Evolutionary conservation across 2,888 invertebrate species (phyloP), one percentile per base, ranked within the genome.

Genomic region (Zele albiditarsus): DNA sequence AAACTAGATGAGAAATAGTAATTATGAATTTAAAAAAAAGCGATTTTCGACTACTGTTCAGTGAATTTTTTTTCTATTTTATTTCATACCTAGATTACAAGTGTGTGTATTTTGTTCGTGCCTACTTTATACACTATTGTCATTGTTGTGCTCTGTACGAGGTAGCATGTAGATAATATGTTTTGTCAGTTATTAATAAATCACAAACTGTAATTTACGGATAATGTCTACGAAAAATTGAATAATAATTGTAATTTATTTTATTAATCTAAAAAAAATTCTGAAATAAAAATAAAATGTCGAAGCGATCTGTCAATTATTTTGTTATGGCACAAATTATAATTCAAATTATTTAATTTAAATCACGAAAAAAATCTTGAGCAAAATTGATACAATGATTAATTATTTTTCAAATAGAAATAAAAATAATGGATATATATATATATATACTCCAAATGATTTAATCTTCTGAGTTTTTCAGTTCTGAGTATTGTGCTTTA

Each of bases 231-330:
- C 73, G 5, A n/a, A 8, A 20, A 53, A 6, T 53, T 53, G 20
- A 5, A 46, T 46, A 46, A 53, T 20, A 53, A 53, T 53, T 20
- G 53, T 53, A n/a, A 53, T n/a, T 53, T 20, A n/a, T 20, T 53
- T 20, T 58, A 70, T 80, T 85, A 63, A 84, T 73, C 71, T 84
- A 82, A 20, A 28, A 31, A n/a, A 16, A 4, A 31, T 28, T 6
- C 16, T 20, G 23, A 23, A 65, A 38, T 6, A 16, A 46, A 46
- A 46, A 46, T 16, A 3, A n/a, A 46, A 46, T 46, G 2, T 46
- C 46, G 1, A 2, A 4, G 1, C 2, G 8, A 53, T 53, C n/a
- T 20, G 3, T 53, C 20, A 6, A 53, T 53, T 53, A 20, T 53
- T 53, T 20, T 53, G 46, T 3, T 53, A 53, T 53, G 53, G 53